Evolutionary conservation across 2,888 invertebrate genomes (phyloP), one percentile per base, ranked within the genome.

Genomic region (Pachycephus smyrnensis): DNA sequence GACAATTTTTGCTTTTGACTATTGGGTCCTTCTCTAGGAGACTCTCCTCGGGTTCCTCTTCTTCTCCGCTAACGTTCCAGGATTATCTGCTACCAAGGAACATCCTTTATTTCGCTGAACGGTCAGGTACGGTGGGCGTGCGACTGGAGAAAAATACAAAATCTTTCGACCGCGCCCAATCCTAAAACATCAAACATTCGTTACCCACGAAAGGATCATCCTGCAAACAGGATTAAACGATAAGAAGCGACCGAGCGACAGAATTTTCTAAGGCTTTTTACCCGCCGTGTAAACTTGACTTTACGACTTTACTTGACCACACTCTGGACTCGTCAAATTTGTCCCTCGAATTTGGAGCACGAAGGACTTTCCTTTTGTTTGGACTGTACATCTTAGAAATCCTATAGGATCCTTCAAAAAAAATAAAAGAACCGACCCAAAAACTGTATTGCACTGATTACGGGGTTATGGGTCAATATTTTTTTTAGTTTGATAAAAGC

Each of bases 191-290:
- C 85, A 85, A 86, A 83, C 81, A 82, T 75, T 55, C 73, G 69
- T 73, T 31, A 73, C 73, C 77, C 74, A 71, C 80, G 77, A 74
- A 75, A 68, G 33, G 79, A 75, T 75, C 69, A 77, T 76, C 80
- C 82, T 69, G 80, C 82, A 84, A 86, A 86, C 82, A 86, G 85
- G 85, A 86, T 86, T 86, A 86, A 37, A 69, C 55, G 77, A 77
- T 75, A 75, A 75, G 69, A 40, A 40, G 30, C 32, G 69, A 30
- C 36, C 75, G 30, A 30, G 75, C 40, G 40, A 40, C 68, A 74
- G 68, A 37, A 12, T 37, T 35, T 75, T 78, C 36, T 69, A 80
- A 80, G 68, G 30, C 68, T 3, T 31, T 68, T 76, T 82, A 80
- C 82, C 83, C 68, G 69, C 15, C 31, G 69, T 71, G 77, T 77